phyloP scores from a whole-genome alignment of 2,113 vertebrate genomes.

The Cyprinodon brontotheroides region DNA sequence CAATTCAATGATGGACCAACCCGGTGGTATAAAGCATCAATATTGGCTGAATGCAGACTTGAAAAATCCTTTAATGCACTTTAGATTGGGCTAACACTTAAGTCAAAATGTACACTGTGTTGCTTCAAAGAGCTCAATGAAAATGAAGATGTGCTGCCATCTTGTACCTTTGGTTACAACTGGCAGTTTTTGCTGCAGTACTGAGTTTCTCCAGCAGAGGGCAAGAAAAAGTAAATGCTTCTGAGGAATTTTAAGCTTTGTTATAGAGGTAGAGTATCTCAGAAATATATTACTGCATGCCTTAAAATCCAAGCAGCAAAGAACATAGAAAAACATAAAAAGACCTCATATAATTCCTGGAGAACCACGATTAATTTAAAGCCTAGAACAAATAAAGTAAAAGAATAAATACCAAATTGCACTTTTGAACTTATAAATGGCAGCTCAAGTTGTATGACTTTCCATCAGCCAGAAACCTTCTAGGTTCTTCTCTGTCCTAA shows the following conservation, averaged over 20 bases:
- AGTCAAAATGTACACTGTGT: no score
- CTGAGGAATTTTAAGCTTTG: not conserved
- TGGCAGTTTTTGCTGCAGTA: not conserved
- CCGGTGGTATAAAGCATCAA: no score
- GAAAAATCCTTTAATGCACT: no score
- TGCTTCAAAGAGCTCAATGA: not conserved
- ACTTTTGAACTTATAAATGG: not conserved
- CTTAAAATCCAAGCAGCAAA: no score
- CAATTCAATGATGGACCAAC: no score
- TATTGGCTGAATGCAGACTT: no score
- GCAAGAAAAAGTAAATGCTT: not conserved
- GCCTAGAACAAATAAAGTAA: not conserved
- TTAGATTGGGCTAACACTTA: no score
- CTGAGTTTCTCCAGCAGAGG: not conserved
- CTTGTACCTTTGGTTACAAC: no score
- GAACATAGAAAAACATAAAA: not conserved
- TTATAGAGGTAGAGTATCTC: not conserved
- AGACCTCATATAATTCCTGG: not conserved
- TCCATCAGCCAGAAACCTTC: not conserved
- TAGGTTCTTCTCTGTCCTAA: not conserved
- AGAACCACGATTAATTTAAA: not conserved
- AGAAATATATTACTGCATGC: not conserved
- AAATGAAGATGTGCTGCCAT: no score
- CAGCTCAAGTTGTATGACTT: not conserved
- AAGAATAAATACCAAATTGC: not conserved